Base-by-base conservation (phyloP, 1,140 invertebrate species). In the Drosophila kepulauana region DNA sequence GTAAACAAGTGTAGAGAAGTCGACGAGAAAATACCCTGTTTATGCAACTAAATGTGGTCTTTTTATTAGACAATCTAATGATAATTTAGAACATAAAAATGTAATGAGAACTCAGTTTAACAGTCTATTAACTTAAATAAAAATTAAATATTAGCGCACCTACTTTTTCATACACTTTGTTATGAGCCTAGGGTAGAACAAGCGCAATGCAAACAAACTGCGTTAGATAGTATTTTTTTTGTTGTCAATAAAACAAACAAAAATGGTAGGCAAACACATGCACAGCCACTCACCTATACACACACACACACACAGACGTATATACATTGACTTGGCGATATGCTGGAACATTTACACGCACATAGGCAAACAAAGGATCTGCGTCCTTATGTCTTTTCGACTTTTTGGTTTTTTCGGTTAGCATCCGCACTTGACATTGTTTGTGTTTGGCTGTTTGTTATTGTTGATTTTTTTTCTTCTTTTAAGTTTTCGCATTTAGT, bases 231-330 rank as follows among this genome's bases (percentile, higher is more conserved):
- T 75, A 56, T 75, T 71, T 25, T 25, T 57, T 51, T 57, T 63
- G 38, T 72, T 75, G 77, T 77, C 79, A 86, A 85, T 81, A 87
- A 81, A 69, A 33, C 65, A 79, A 86, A 75, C 58, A 78, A 72
- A 82, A 84, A 72, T 62, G 74, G 11, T 30, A 57, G 58, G 15
- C 73, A 81, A 81, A 77, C 38, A 74, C 52, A 73, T 13, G 25
- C 28, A 70, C 35, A 28, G 43, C n/a, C 20, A 52, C 35, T 54
- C 30, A 66, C 78, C 72, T 80, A 43, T 65, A 58, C 49, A 57
- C 57, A 43, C 30, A 56, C 54, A 20, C n/a, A 56, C 49, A 45
- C 25, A 13, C 35, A 45, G 25, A n/a, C 8, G 20, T 10, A 30
- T 3, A 45, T 15, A 49, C 46, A 38, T 20, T 10, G 43, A 62